Conservation (phyloP, 2,113 vertebrate genomes). For the Oryzias woworae region DNA sequence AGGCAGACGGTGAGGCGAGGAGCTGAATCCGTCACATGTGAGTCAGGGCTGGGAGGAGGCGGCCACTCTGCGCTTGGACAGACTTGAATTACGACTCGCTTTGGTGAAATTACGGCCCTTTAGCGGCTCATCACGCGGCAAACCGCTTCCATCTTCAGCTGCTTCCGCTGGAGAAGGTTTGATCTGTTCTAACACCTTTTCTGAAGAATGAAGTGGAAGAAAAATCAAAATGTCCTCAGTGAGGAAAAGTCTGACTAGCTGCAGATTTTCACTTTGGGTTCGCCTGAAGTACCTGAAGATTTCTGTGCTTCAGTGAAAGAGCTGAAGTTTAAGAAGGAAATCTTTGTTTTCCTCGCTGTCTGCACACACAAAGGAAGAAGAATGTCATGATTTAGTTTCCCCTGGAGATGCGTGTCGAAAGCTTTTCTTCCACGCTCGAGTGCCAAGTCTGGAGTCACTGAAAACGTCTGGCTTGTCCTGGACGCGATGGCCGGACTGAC, state of each 20-base stretch:
- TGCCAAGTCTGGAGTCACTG: slow-evolving; percentile 39
- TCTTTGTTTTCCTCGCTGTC: slow-evolving; percentile 36
- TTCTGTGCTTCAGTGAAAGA: slow-evolving; percentile 24
- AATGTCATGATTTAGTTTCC: slow-evolving; percentile 47
- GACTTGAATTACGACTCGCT: slow-evolving; percentile 35
- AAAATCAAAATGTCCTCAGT: not conserved
- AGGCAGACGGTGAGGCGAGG: slow-evolving; percentile 46
- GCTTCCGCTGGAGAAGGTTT: no score
- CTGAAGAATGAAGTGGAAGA: no score
- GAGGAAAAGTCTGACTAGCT: slow-evolving; percentile 7
- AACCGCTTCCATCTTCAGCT: slow-evolving; percentile 15
- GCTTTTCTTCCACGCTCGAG: not conserved
- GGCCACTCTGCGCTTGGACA: slow-evolving; percentile 44
- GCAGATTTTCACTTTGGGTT: slow-evolving; percentile 12
- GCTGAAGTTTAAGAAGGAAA: slow-evolving; percentile 33
- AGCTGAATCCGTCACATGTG: slow-evolving; percentile 49
- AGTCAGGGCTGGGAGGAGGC: slow-evolving; percentile 46
- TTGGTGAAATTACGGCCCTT: slow-evolving; percentile 24
- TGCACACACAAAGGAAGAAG: slow-evolving; percentile 35
- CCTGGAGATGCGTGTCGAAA: slow-evolving; percentile 23
- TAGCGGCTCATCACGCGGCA: slow-evolving; percentile 40
- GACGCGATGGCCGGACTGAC: slow-evolving; percentile 10
- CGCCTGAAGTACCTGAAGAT: slow-evolving; percentile 14
- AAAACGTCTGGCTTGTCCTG: slow-evolving; percentile 36
- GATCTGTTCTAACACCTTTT: no score